Conservation (phyloP, 2,797 vertebrate species). For the Cottoperca gobio region DNA sequence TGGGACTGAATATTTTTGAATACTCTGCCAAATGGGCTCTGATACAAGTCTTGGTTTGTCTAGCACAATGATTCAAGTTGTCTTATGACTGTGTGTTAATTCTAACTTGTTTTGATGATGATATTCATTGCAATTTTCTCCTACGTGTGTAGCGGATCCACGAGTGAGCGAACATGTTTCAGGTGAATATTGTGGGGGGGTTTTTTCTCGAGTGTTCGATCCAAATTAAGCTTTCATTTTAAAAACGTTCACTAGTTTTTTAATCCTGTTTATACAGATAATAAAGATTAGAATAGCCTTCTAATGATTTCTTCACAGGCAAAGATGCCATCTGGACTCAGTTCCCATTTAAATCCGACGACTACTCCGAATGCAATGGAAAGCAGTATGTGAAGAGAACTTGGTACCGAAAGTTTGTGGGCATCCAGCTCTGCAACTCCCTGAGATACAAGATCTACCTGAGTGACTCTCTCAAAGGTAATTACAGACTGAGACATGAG, state of each 20-base stretch:
- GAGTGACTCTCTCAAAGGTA: slow-evolving; percentile 96
- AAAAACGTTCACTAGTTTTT: background rate
- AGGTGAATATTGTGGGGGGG: slow-evolving; percentile 87
- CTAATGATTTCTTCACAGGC: slow-evolving; percentile 77
- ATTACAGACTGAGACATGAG: slow-evolving; percentile 30
- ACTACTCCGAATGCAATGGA: slow-evolving; percentile 95
- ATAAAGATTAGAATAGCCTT: background rate
- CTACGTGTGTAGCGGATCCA: slow-evolving; percentile 90
- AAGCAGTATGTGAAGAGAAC: slow-evolving; percentile 96
- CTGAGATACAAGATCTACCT: slow-evolving; percentile 99
- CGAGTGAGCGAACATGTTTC: slow-evolving; percentile 93
- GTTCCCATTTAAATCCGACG: slow-evolving; percentile 92
- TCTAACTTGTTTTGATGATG: slow-evolving; percentile 15
- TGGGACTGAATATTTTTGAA: slow-evolving; percentile 20
- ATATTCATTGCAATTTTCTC: slow-evolving; percentile 52
- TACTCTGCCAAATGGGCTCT: slow-evolving; percentile 29
- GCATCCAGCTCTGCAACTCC: slow-evolving; percentile 98
- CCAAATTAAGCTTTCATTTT: background rate
- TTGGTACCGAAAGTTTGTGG: slow-evolving; percentile 99
- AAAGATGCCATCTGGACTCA: slow-evolving; percentile 99
- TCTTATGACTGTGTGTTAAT: slow-evolving; percentile 12
- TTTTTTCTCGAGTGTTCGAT: background rate
- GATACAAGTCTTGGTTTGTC: slow-evolving; percentile 33
- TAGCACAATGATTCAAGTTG: slow-evolving; percentile 19
- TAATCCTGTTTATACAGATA: background rate